These are phyloP conservation scores for Hemicrepidius hirtus DNA, from an alignment of 2,888 invertebrate species.

Conservation along the genomic window DNA sequence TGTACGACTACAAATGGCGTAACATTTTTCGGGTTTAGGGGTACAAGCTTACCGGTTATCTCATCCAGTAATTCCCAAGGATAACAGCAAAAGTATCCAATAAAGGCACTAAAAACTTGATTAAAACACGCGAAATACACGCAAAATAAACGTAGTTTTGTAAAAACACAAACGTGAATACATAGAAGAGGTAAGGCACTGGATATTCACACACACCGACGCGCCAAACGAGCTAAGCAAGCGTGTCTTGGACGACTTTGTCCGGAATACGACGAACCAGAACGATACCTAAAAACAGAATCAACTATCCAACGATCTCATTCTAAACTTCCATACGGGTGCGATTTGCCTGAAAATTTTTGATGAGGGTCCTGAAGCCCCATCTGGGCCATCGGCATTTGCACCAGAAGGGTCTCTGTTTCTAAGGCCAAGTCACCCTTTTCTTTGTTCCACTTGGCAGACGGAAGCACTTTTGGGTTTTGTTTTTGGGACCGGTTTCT, in stretches of 20 bases:
- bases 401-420: constrained; percentile 37
- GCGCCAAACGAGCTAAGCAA: constrained; percentile 65
- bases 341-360: constrained; percentile 9
- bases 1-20: neutral
- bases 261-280: constrained; percentile 62
- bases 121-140: constrained; percentile 39
- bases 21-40: neutral
- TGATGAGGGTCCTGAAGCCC: constrained; percentile 22
- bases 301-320: constrained; percentile 62
- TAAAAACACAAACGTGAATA: constrained; percentile 60
- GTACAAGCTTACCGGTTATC: constrained; percentile 39
- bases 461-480: constrained; percentile 44
- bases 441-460: constrained; percentile 36
- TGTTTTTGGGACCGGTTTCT: constrained; percentile 41
- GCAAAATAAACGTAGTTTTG: constrained; percentile 51
- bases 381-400: constrained; percentile 8
- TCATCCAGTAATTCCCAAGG: constrained; percentile 31
- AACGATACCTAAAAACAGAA: constrained; percentile 61
- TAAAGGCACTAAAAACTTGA: constrained; percentile 36
- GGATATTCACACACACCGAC: constrained; percentile 60
- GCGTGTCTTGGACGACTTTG: constrained; percentile 61
- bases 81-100: constrained; percentile 35
- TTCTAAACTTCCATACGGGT: constrained; percentile 33
- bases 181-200: constrained; percentile 63
- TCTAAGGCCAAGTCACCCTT: constrained; percentile 6